Conservation (phyloP, 2,888 invertebrate genomes). For the Epistrophe eligans region DNA sequence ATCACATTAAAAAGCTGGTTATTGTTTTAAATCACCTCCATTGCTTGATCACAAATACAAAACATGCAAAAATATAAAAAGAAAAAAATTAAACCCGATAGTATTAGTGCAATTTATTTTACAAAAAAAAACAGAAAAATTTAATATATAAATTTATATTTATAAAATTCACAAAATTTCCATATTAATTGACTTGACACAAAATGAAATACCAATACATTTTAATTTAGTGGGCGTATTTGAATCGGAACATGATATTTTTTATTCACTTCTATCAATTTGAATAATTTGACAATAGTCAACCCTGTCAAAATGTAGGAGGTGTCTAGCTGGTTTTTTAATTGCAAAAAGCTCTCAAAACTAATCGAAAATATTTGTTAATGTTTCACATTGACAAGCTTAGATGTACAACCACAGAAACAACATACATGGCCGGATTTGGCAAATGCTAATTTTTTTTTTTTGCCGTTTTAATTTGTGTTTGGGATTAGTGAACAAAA, state of each 20-base stretch:
- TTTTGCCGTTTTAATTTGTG: not conserved
- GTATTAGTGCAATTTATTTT: slow-evolving; percentile 42
- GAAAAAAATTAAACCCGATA: not conserved
- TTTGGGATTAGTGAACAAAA: not conserved
- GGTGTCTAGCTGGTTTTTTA: slow-evolving; percentile 60
- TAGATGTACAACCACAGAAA: not conserved
- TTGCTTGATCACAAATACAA: not conserved
- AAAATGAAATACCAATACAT: slow-evolving; percentile 67
- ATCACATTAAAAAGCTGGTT: not conserved
- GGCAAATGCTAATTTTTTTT: slow-evolving; percentile 28
- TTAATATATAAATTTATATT: slow-evolving; percentile 14
- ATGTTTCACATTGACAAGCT: slow-evolving; percentile 26
- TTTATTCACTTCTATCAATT: slow-evolving; percentile 31
- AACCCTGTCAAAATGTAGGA: slow-evolving; percentile 57
- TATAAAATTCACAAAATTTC: slow-evolving; percentile 33
- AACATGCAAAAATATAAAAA: not conserved
- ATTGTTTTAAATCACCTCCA: slow-evolving; percentile 34
- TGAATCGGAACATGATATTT: slow-evolving; percentile 71
- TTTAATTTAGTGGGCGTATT: slow-evolving; percentile 72
- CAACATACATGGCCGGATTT: slow-evolving; percentile 36
- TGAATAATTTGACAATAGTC: slow-evolving; percentile 52
- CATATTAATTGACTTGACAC: slow-evolving; percentile 70
- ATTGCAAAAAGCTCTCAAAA: slow-evolving; percentile 74
- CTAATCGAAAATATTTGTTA: slow-evolving; percentile 72
- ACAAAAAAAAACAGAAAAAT: not conserved